Percentiles rank a stretch among this genome's conserved stretches.
These are phyloP conservation scores for Drosophila busckii DNA, from an alignment of 1,140 invertebrate species.

Conservation along the genomic window DNA sequence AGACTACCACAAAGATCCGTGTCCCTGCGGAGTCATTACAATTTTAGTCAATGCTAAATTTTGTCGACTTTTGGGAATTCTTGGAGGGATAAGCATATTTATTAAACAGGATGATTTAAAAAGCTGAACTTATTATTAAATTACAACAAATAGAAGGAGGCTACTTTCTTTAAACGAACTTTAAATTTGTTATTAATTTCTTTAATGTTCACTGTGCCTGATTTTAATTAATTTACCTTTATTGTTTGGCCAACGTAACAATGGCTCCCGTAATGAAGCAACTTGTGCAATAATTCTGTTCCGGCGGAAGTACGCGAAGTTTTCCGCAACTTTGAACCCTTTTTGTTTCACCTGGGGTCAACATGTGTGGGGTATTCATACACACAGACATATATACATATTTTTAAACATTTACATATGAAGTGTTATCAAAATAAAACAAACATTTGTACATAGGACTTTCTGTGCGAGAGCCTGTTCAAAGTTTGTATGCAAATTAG, in stretches of 20 bases:
- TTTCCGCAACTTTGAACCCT: slow-evolving; percentile 22
- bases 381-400: too few relatives aligned
- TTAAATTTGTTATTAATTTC: slow-evolving; percentile 26
- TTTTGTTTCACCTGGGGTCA: slow-evolving; percentile 40
- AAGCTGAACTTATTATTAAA: slow-evolving; percentile 34
- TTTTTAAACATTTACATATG: slow-evolving; percentile 53
- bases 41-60: too few relatives aligned
- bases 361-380: slow-evolving; percentile 24
- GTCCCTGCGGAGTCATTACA: too few relatives aligned
- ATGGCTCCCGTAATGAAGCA: slow-evolving; percentile 51
- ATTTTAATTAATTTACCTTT: slow-evolving; percentile 50
- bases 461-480: slow-evolving; percentile 2
- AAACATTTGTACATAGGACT: slow-evolving; percentile 26
- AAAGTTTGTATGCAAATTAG: slow-evolving; percentile 54
- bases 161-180: too few relatives aligned
- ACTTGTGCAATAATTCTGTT: slow-evolving; percentile 36
- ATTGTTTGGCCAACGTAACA: slow-evolving; percentile 43
- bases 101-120: too few relatives aligned
- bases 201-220: slow-evolving; percentile 15
- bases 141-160: slow-evolving; percentile 18
- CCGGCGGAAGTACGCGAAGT: slow-evolving; percentile 34
- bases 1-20: too few relatives aligned
- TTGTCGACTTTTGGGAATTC: too few relatives aligned
- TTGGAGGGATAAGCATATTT: too few relatives aligned
- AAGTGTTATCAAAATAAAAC: slow-evolving; percentile 58